Base-by-base conservation (phyloP, 2,797 vertebrate species). In the Anguilla pacifica region DNA sequence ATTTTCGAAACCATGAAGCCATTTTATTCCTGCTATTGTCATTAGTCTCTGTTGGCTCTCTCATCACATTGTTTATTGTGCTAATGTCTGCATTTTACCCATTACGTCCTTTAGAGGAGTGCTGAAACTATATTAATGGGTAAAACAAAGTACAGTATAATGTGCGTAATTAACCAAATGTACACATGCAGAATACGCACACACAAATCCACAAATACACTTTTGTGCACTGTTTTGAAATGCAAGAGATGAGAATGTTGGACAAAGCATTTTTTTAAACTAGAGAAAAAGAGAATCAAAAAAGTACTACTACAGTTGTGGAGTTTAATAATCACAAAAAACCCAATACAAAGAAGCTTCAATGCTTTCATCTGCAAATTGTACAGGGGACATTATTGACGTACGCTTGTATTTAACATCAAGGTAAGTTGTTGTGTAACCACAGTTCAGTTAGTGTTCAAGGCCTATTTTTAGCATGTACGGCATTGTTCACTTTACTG, bases 141-240 rank as follows among this genome's bases (percentile, higher is more conserved):
- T 74, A 31, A 57, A 9, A 74, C 13, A 15, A 74, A 13, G 11
- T 39, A 2, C 28, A 17, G 70, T 31, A 74, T 35, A 43, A 77
- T 77, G 74, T 43, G 35, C 74, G 46, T 43, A 77, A 77, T 39
- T 77, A 51, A 35, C 67, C 11, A 74, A 9, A 11, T 19, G 22
- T n/a, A 53, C 46, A 74, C n/a, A 90, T 92, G 93, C 92, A 88
- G 91, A 19, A 81, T 84, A 86, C n/a, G n/a, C 70, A 86, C 28
- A 57, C 31, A 77, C 28, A 61, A 13, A 55, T n/a, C 72, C 72
- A 86, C 59, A 57, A 17, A 46, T 49, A 10, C 85, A 74, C 87
- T 86, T 81, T 87, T 86, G 64, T 67, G n/a, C 25, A 1, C 25
- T 67, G 22, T 67, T 67, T 67, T 67, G 25, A 67, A 67, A 67